phyloP scores from a whole-genome alignment of 2,888 invertebrate genomes.

The Ectemnius lituratus region DNA sequence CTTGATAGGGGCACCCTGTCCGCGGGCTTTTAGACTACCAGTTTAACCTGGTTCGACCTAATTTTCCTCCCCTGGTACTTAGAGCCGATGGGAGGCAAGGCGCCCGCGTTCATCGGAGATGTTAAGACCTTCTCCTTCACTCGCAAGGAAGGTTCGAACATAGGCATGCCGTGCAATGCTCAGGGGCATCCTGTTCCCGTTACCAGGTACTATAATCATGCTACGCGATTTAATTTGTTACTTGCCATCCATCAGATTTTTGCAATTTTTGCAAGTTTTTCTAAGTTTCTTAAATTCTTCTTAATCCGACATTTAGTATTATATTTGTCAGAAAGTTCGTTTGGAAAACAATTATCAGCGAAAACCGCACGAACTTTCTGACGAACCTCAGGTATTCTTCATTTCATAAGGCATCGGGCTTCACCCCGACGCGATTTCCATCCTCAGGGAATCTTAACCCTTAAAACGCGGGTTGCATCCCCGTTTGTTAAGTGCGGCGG shows the following conservation, averaged over 20 bases:
- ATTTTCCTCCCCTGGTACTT: conserved; percentile 33
- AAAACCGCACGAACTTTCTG: too few relatives aligned
- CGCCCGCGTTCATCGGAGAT: conserved; percentile 68
- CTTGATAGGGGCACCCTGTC: conserved; percentile 56
- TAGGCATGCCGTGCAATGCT: conserved; percentile 84
- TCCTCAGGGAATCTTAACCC: too few relatives aligned
- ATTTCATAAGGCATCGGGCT: too few relatives aligned
- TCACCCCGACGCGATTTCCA: too few relatives aligned
- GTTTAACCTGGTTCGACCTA: too few relatives aligned
- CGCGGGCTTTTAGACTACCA: conserved; percentile 23
- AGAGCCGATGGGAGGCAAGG: conserved; percentile 69
- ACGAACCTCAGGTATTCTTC: too few relatives aligned
- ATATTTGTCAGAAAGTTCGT: too few relatives aligned
- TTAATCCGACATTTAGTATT: too few relatives aligned
- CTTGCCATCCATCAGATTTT: not conserved
- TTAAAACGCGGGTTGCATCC: too few relatives aligned
- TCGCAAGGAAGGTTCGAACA: conserved; percentile 67
- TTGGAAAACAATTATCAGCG: too few relatives aligned
- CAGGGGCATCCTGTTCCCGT: conserved; percentile 86
- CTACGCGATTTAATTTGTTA: conserved; percentile 4
- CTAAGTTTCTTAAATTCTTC: too few relatives aligned
- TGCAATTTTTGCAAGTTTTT: conserved; percentile 23
- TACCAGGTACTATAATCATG: conserved; percentile 82
- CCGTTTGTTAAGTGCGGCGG: conserved; percentile 19
- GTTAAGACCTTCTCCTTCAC: conserved; percentile 67